These are phyloP conservation scores for Saturnia pavonia DNA, from an alignment of 2,888 invertebrate genomes.

Conservation along the genomic window DNA sequence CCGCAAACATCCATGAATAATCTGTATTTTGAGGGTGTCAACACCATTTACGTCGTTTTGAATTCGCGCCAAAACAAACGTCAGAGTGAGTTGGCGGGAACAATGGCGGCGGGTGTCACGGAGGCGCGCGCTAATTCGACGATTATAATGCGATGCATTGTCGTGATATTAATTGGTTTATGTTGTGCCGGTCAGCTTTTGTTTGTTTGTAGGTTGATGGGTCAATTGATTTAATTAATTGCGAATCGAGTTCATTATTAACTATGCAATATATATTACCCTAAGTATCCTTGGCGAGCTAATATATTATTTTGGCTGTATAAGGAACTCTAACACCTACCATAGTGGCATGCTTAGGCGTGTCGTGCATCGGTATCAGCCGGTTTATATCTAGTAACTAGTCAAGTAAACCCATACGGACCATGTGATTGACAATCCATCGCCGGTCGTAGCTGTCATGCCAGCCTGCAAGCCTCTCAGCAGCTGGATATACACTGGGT, in stretches of 20 bases:
- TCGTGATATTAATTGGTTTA: slow-evolving; percentile 63
- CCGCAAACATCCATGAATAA: slow-evolving; percentile 78
- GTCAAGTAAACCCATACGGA: too few relatives aligned
- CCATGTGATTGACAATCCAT: too few relatives aligned
- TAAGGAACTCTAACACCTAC: too few relatives aligned
- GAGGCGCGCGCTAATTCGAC: slow-evolving; percentile 55
- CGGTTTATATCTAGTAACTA: too few relatives aligned
- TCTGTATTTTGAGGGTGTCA: slow-evolving; percentile 78
- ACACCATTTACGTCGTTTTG: slow-evolving; percentile 65
- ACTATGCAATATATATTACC: too few relatives aligned
- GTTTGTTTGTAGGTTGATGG: slow-evolving; percentile 9
- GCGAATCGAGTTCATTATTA: background rate
- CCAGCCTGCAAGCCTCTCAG: too few relatives aligned
- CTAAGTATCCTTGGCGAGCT: too few relatives aligned
- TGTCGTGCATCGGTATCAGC: too few relatives aligned
- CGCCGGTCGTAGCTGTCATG: too few relatives aligned
- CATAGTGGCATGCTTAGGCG: too few relatives aligned
- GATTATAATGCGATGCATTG: slow-evolving; percentile 62
- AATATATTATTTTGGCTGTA: too few relatives aligned
- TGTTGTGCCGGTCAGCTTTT: slow-evolving; percentile 14
- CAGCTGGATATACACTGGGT: too few relatives aligned
- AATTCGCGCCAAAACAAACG: slow-evolving; percentile 72
- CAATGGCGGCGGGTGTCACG: slow-evolving; percentile 51
- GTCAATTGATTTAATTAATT: slow-evolving; percentile 6
- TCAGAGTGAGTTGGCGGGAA: slow-evolving; percentile 49